Percentiles rank a stretch among this genome's conserved stretches.
phyloP scores from a whole-genome alignment of 2,113 vertebrate species.

The Pterocles gutturalis region DNA sequence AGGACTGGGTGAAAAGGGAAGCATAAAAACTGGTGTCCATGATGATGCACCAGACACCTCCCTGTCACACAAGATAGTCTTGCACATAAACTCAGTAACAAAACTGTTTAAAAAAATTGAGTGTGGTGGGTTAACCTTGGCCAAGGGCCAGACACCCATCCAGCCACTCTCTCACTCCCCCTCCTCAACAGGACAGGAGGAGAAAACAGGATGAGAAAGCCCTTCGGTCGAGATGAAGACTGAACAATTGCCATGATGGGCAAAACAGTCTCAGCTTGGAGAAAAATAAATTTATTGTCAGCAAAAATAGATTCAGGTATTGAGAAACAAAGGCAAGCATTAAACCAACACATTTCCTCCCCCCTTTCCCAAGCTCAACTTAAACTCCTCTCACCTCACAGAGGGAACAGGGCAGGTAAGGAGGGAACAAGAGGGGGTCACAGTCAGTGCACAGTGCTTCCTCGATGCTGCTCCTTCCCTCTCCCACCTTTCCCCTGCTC shows the following conservation, averaged over 20 bases:
- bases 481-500: neutral
- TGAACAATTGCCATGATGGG: neutral
- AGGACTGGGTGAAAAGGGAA: neutral
- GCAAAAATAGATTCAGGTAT: neutral
- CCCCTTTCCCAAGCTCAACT: neutral
- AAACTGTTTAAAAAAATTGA: neutral
- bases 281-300: neutral
- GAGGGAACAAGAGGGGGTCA: neutral
- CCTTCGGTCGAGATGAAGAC: neutral
- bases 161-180: neutral
- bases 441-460: neutral
- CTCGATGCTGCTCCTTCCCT: neutral
- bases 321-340: neutral
- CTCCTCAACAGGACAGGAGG: neutral
- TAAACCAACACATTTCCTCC: neutral
- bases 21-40: neutral
- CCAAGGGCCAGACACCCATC: neutral
- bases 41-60: neutral
- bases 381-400: neutral
- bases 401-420: neutral
- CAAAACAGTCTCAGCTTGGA: neutral
- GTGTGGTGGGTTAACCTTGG: neutral
- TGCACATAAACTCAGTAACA: neutral
- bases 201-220: neutral
- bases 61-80: fast-evolving